These are phyloP conservation scores for Myathropa florea DNA, from an alignment of 2,888 invertebrate genomes.

Conservation along the genomic window DNA sequence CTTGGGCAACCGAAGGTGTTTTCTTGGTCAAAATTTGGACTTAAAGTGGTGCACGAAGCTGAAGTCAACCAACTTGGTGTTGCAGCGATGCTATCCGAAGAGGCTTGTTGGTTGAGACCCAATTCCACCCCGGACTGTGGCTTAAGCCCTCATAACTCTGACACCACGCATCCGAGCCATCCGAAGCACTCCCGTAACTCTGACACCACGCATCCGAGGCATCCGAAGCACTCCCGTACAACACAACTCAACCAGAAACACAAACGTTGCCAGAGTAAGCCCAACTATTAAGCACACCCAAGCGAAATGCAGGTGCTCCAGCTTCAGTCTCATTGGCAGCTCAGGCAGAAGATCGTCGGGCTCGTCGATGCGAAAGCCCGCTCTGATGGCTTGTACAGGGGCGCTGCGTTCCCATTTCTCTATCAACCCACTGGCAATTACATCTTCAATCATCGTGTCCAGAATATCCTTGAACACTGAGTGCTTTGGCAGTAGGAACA, in stretches of 20 bases:
- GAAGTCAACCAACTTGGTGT: too few species aligned
- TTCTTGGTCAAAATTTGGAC: too few species aligned
- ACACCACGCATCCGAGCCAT: too few species aligned
- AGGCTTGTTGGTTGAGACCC: too few species aligned
- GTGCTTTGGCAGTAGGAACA: too few species aligned
- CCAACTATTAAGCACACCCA: slow-evolving; percentile 30
- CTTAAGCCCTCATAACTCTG: too few species aligned
- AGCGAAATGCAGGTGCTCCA: slow-evolving; percentile 7
- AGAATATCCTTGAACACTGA: slow-evolving; percentile 18
- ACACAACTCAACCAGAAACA: slow-evolving; percentile 7
- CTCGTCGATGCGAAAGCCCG: neutral
- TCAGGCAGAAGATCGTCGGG: neutral
- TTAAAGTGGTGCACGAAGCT: too few species aligned
- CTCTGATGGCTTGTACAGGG: neutral
- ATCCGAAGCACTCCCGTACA: neutral
- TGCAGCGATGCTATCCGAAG: too few species aligned
- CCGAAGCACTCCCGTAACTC: too few species aligned
- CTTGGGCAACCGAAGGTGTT: too few species aligned
- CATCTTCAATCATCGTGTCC: neutral
- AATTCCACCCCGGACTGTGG: too few species aligned
- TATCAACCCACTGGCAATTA: neutral
- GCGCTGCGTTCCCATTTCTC: slow-evolving; percentile 14
- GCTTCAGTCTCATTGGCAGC: neutral
- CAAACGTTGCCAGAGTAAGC: neutral
- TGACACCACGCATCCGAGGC: too few species aligned